Base-by-base conservation (phyloP, 2,888 invertebrate genomes). In the Agapostemon virescens region DNA sequence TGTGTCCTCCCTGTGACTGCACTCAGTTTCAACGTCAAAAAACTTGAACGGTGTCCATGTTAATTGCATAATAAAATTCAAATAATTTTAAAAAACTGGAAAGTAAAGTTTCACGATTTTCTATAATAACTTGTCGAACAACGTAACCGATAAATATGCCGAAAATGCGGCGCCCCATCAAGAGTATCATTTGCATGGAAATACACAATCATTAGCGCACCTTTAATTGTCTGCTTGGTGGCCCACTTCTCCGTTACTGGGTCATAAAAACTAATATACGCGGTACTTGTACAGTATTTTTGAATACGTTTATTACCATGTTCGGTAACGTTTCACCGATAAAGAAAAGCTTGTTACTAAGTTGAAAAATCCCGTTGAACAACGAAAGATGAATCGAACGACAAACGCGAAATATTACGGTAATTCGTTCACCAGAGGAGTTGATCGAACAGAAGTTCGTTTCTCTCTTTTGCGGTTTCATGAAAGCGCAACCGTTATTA, bases 161-260 rank as follows among this genome's bases (percentile, higher is more conserved):
- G 17, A 30, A 58, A 58, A 33, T 58, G 30, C 33, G 11, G 20
- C 9, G 17, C 0, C 30, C 9, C 58, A 20, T 33, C 30, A 61
- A 30, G 9, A 61, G 20, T 61, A 33, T 61, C 58, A 20, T 61
- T 61, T 61, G 20, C 33, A 61, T 33, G 33, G 30, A 61, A 30
- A 61, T 33, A 11, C 20, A 61, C 20, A 61, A 61, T 33, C 58
- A 33, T 30, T 61, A 33, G 58, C 58, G 11, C 33, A 61, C 33
- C 33, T 61, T 61, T 61, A 61, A 61, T 33, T 61, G 33, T 61
- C 33, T 33, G 9, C 58, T 33, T 61, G 30, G 30, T 61, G 58
- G 58, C 30, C 33, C 30, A 33, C 30, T 61, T 61, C 9, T 7
- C 33, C 33, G 20, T 33, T 33, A 33, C 20, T 33, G 30, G 33